Base-by-base conservation (phyloP, 2,113 vertebrate genomes). In the Herpetotheres cachinnans region DNA sequence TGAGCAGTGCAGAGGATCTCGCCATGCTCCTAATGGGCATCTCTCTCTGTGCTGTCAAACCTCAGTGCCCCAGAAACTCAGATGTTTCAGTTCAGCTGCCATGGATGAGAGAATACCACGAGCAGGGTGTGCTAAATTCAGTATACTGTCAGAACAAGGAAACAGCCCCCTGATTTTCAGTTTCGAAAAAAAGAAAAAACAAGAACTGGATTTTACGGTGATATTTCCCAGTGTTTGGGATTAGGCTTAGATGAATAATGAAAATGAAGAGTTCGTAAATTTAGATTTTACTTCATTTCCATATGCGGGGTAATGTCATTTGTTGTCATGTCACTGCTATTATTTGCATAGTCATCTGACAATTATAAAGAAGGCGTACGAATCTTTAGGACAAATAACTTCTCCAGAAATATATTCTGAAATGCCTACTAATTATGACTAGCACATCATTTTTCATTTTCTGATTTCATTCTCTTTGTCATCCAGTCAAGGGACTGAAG, bases 321-420 rank as follows among this genome's bases (percentile, higher is more conserved):
- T 95, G 58, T 90, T 96, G 91, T 88, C 89, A n/a, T 95, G 62
- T 94, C 89, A 62, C 71, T 77, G 81, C 84, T 94, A 80, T 49
- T 91, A 86, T 96, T 94, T 96, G 91, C 91, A 94, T 95, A 94
- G 91, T 86, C 89, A 93, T 89, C 78, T 86, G 74, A 80, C 78
- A 94, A 47, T 94, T 96, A 58, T 30, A 80, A 70, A 77, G 88
- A 83, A 63, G 47, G 73, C 10, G 2, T 55, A 74, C 4, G 38
- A 88, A 93, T 94, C 93, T 77, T 88, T 47, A 81, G 76, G 88
- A 90, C 38, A 93, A 89, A 92, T 92, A 86, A 67, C 47, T 66
- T 86, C 32, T 55, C 74, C 46, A 30, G 27, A 78, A 95, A 88
- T 83, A 38, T 12, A 77, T 66, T 90, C 66, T 70, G 74, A 73